Conservation (phyloP, 2,113 vertebrate genomes). For the Girardinichthys multiradiatus region DNA sequence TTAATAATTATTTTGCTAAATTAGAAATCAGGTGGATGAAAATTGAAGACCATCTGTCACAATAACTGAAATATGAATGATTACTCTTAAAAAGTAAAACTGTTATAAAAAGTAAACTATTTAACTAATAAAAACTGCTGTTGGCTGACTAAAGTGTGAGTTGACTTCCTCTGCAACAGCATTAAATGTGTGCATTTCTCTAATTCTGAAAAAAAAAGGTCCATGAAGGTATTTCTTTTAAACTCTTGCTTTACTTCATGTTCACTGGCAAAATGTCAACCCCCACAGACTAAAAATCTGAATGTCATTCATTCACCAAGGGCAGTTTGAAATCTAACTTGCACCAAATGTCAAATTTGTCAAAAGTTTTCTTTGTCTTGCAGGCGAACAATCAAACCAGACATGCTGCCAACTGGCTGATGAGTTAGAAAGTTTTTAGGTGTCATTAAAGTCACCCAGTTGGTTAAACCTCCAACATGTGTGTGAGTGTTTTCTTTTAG, state of each 20-base stretch:
- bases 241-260: not conserved
- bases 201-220: not conserved
- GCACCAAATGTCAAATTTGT: slow-evolving; percentile 27
- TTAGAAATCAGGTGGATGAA: too few relatives aligned
- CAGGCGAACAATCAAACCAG: slow-evolving; percentile 59
- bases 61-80: not conserved
- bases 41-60: not conserved
- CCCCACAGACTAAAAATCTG: not conserved
- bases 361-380: slow-evolving; percentile 20
- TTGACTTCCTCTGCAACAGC: too few relatives aligned
- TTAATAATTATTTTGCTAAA: not conserved
- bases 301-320: slow-evolving; percentile 23
- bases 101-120: not conserved
- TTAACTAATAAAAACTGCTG: not conserved
- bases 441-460: slow-evolving; percentile 76
- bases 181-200: not conserved
- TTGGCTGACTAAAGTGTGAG: not conserved
- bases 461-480: slow-evolving; percentile 78
- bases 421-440: slow-evolving; percentile 52
- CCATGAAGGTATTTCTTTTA: not conserved
- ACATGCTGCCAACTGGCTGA: slow-evolving; percentile 54
- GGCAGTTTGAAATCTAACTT: slow-evolving; percentile 23
- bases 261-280: not conserved
- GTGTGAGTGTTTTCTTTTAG: slow-evolving; percentile 79
- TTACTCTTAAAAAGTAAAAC: not conserved